These are phyloP conservation scores for Natator depressus DNA, from an alignment of 2,113 vertebrate species.

Conservation along the genomic window DNA sequence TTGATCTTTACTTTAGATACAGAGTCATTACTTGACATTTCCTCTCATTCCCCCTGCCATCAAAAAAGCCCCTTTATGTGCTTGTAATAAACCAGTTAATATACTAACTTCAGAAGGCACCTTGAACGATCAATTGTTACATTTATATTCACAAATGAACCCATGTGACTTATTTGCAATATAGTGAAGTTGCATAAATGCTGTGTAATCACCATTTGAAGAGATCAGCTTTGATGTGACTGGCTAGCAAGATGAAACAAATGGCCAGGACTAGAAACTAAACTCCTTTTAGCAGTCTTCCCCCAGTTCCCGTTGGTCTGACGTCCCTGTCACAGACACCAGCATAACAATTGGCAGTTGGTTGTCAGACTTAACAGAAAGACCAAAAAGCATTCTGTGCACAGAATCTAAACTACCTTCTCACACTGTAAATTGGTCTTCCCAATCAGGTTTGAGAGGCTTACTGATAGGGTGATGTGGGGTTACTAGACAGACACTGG, in stretches of 20 bases:
- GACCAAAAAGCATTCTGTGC: background rate
- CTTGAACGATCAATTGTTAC: background rate
- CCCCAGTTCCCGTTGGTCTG: background rate
- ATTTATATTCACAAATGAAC: background rate
- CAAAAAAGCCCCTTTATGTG: background rate
- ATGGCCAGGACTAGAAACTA: background rate
- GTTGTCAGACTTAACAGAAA: background rate
- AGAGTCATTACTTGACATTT: background rate
- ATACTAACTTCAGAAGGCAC: background rate
- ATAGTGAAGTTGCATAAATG: background rate
- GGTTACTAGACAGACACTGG: background rate
- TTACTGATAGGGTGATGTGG: fast-evolving
- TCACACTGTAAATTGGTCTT: background rate
- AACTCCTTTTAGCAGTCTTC: background rate
- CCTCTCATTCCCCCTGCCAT: background rate
- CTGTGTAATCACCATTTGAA: fast-evolving
- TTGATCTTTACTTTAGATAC: conserved; percentile 15
- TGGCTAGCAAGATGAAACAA: background rate
- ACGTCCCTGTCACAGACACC: background rate
- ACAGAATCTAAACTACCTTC: background rate
- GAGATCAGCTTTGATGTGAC: background rate
- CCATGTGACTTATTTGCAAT: background rate
- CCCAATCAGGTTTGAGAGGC: background rate
- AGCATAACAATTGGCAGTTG: background rate
- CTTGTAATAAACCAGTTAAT: background rate